Base-by-base conservation (phyloP, 2,888 invertebrate genomes). In the Lasius platythorax region DNA sequence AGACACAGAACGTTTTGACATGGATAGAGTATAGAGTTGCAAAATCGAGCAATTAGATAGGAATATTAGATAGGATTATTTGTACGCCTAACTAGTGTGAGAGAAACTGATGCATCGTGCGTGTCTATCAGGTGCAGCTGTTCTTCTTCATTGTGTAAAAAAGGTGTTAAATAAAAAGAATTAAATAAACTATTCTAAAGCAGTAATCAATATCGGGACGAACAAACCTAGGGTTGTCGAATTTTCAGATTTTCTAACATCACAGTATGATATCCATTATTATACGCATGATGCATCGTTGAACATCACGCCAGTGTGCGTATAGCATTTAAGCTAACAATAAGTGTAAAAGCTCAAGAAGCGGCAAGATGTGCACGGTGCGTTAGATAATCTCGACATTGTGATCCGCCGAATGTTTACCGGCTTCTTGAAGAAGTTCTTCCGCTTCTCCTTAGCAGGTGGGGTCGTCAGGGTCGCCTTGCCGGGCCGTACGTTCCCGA, bases 381-480 rank as follows among this genome's bases (percentile, higher is more conserved):
- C 63, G 53, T 83, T 30, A 58, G 43, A 40, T 68, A 63, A 70
- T 83, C 75, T 46, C 79, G 78, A 72, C 70, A 85, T 33, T 40
- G 79, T 53, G 83, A 76, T 81, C 74, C 76, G 82, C 88, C 63
- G 85, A 82, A 87, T 85, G 89, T 93, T 95, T 94, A 95, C 95
- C 94, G 95, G 94, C 96, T 99, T 99, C 96, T 99, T 99, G 96
- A 99, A 99, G 96, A 99, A 99, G 75, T 99, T 98, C 96, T 99
- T 99, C 94, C 99, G 97, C 95, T 99, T 99, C 95, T 99, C 99
- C 96, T 99, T 99, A 93, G 98, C 97, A 85, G 98, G 97, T 84
- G 99, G 98, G 84, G 98, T 97, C 50, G 98, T 98, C 92, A 98
- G 96, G 81, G 97, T 97, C 88, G 97, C 97, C 94, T 98, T 97